Evolutionary conservation across 2,888 invertebrate species (phyloP), one percentile per base, ranked within the genome.

Genomic region (Lomographa bimaculata): DNA sequence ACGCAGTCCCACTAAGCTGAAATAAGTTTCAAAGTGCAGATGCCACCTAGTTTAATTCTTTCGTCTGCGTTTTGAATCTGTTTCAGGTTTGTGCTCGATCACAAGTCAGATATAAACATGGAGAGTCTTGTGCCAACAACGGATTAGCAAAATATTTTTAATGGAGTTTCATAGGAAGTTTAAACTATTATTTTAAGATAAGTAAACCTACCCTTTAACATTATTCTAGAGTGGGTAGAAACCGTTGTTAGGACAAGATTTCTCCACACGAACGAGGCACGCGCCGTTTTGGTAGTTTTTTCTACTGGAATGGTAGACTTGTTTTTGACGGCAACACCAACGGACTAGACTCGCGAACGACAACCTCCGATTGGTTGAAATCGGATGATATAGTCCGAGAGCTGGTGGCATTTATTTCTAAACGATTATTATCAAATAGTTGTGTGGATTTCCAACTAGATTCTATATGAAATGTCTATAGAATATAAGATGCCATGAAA

Each of bases 301-400:
- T 42, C 42, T 44, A 41, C 46, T 28, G 26, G 17, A 42, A 9
- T 34, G 16, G 32, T 21, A 38, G 52, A 20, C 50, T 41, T 50
- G 48, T 49, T 46, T 36, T 27, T 19, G 23, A 42, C 40, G 43
- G 52, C 52, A 52, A 46, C 27, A 48, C 32, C 55, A 49, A 54
- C 54, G 57, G 60, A 65, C 48, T 46, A 60, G 57, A 64, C 41
- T 30, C 60, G 52, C 46, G 44, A 47, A 46, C 54, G 48, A 48
- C 53, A 46, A 27, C 27, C 32, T 32, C 27, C 27, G 43, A 59
- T 58, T 54, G 45, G 51, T 56, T 48, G 54, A 50, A 43, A 49
- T 26, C 35, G 24, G 52, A 55, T 58, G 56, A 27, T 18, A 18
- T 27, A 14, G 2, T 2, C 2, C 14, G 14, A 14, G 14, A 14